A percentile compares a stretch with the other conserved stretches of the same genome.
These are phyloP conservation scores for Cochlearius cochlearius DNA, from an alignment of 2,113 vertebrate genomes.

Conservation along the genomic window DNA sequence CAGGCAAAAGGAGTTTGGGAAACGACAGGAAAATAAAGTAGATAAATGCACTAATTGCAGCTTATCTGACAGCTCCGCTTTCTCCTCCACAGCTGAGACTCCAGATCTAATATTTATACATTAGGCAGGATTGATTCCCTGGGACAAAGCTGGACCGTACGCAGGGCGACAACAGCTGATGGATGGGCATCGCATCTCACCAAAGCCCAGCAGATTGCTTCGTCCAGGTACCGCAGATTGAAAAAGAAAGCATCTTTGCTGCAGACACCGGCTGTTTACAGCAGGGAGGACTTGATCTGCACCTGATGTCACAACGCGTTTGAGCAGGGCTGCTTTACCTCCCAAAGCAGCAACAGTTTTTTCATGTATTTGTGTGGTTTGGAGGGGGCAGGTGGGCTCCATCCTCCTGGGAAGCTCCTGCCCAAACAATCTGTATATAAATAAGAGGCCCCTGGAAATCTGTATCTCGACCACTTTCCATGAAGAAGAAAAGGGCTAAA, in stretches of 20 bases:
- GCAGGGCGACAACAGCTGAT: neutral
- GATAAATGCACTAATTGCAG: conserved; percentile 46
- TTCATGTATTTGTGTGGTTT: neutral
- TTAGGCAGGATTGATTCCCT: conserved; percentile 1
- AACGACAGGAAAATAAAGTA: conserved; percentile 25
- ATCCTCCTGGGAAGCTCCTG: neutral
- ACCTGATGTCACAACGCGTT: neutral
- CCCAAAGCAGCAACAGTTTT: neutral
- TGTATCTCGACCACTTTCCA: neutral
- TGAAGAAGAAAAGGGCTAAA: neutral
- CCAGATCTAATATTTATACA: neutral
- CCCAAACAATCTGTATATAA: neutral
- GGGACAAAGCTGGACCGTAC: neutral
- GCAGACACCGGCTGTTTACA: neutral
- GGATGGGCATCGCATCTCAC: neutral
- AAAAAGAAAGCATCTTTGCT: neutral
- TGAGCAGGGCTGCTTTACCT: neutral
- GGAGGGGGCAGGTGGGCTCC: neutral
- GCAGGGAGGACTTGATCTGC: neutral
- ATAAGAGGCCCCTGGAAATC: neutral
- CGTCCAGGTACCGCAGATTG: neutral
- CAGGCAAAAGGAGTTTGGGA: conserved; percentile 3
- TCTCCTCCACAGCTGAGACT: neutral
- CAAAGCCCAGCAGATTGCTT: neutral
- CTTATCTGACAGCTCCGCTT: neutral